phyloP scores from a whole-genome alignment of 2,888 invertebrate species.

The Drosophila fulvimacula region DNA sequence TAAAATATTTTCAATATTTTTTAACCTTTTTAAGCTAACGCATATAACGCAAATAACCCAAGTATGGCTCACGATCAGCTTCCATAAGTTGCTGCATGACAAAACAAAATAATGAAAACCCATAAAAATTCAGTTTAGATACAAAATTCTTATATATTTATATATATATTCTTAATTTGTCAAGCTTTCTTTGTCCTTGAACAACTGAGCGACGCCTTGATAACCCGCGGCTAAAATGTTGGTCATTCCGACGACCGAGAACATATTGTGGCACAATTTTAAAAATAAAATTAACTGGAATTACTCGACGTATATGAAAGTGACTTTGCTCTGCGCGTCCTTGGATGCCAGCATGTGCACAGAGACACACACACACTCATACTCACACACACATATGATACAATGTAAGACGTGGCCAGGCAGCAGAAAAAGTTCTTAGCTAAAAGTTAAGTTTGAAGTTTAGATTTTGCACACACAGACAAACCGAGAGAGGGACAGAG shows the following conservation, averaged over 20 bases:
- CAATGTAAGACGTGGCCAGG: constrained; percentile 22
- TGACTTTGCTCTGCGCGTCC: constrained; percentile 39
- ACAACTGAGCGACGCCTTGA: constrained; percentile 9
- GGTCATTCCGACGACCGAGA: constrained; percentile 39
- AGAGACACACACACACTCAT: not conserved
- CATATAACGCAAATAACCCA: no score
- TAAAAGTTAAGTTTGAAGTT: constrained; percentile 39
- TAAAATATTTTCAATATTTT: no score
- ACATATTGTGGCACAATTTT: constrained; percentile 68
- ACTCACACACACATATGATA: constrained; percentile 17
- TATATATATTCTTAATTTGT: constrained; percentile 49
- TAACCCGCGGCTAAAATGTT: constrained; percentile 27
- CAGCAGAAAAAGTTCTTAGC: constrained; percentile 38
- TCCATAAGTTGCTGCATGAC: not conserved
- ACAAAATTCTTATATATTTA: not conserved
- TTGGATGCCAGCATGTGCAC: constrained; percentile 36
- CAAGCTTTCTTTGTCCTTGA: constrained; percentile 40
- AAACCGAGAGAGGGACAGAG: not conserved
- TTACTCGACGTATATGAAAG: constrained; percentile 30
- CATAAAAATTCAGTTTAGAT: constrained; percentile 4
- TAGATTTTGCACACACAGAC: constrained; percentile 40
- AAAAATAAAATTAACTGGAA: constrained; percentile 69
- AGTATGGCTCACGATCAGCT: no score
- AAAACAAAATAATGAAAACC: not conserved
- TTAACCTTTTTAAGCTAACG: no score